These are phyloP conservation scores for Mycteria americana DNA, from an alignment of 2,797 vertebrate species.

Conservation along the genomic window DNA sequence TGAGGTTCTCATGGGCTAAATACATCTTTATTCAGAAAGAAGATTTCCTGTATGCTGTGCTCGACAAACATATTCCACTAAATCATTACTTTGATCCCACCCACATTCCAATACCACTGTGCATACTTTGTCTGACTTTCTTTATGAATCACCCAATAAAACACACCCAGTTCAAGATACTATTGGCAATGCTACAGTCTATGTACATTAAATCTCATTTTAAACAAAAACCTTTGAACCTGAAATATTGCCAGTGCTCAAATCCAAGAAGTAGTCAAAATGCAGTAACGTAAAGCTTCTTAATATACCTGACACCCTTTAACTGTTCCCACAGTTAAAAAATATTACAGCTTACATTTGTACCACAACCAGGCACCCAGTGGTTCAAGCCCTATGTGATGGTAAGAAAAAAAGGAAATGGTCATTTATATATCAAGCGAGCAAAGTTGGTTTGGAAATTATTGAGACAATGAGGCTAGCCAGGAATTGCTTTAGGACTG, in stretches of 20 bases:
- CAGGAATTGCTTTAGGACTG: background rate
- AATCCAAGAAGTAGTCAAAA: background rate
- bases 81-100: slow-evolving; percentile 49
- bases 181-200: slow-evolving; percentile 20
- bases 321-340: background rate
- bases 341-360: background rate
- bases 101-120: slow-evolving; percentile 50
- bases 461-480: background rate
- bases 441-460: background rate
- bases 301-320: background rate
- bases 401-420: background rate
- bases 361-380: background rate
- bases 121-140: slow-evolving; percentile 44
- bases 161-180: slow-evolving; percentile 43
- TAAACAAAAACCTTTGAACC: slow-evolving; percentile 26
- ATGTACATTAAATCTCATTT: slow-evolving; percentile 22
- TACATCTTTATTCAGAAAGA: slow-evolving; percentile 13
- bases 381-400: background rate
- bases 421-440: background rate
- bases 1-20: slow-evolving; percentile 14
- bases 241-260: background rate
- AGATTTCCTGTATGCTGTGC: slow-evolving; percentile 11
- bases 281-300: background rate
- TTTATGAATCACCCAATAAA: slow-evolving; percentile 63
- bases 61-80: slow-evolving; percentile 17